A percentile compares a stretch with the other conserved stretches of the same genome.
These are phyloP conservation scores for Linepithema humile DNA, from an alignment of 1,140 invertebrate genomes.

Conservation along the genomic window DNA sequence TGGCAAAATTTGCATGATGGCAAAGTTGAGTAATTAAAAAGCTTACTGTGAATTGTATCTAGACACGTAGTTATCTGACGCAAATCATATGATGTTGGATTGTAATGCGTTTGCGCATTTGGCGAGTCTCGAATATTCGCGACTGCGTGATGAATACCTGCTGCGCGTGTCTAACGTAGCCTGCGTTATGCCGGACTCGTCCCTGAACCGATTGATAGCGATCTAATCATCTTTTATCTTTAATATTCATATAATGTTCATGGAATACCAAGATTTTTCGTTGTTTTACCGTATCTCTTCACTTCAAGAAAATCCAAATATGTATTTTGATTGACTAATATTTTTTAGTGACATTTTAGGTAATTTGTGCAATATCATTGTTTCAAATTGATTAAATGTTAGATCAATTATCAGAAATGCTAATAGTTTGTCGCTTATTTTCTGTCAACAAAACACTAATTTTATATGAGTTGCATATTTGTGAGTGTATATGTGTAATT, in stretches of 20 bases:
- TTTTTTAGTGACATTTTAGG: conserved; percentile 3
- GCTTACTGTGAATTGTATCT: no score
- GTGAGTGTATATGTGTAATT: not conserved
- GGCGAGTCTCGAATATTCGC: not conserved
- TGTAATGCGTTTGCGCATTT: not conserved
- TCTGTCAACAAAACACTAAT: not conserved
- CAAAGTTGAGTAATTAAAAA: no score
- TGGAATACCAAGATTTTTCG: not conserved
- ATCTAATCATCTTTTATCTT: not conserved
- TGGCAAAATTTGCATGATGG: no score
- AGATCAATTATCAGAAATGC: not conserved
- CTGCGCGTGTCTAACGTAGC: not conserved
- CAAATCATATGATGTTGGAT: not conserved
- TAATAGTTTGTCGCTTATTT: not conserved
- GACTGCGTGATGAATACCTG: conserved; percentile 15
- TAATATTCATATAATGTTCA: not conserved
- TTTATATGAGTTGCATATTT: not conserved
- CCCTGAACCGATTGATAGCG: not conserved
- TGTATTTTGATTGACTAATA: not conserved
- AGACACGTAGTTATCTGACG: not conserved
- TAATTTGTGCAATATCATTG: not conserved
- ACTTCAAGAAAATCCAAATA: not conserved
- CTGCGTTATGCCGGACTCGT: not conserved
- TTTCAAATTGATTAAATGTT: not conserved
- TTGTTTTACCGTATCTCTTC: not conserved